A percentile compares a stretch with the other conserved stretches of the same genome.
phyloP scores from a whole-genome alignment of 2,888 invertebrate species.

The Ceratothoa steindachneri region DNA sequence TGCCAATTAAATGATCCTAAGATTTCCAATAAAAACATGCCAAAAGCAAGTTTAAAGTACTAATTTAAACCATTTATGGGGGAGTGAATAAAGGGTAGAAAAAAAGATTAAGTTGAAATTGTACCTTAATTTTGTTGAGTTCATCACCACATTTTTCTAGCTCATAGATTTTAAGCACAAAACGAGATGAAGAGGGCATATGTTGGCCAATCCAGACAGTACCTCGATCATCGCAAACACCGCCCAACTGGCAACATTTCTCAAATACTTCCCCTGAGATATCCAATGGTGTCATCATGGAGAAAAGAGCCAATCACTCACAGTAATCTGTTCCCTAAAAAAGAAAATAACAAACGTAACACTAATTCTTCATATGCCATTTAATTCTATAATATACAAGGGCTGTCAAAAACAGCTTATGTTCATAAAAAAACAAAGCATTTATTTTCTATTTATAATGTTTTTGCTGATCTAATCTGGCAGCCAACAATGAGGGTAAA shows the following conservation, averaged over 20 bases:
- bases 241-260: slow-evolving; percentile 24
- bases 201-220: slow-evolving; percentile 68
- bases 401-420: too few relatives aligned
- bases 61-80: too few relatives aligned
- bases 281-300: not conserved
- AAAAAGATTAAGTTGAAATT: too few relatives aligned
- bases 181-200: slow-evolving; percentile 63
- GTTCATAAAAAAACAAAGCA: too few relatives aligned
- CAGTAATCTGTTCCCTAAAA: not conserved
- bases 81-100: too few relatives aligned
- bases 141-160: slow-evolving; percentile 67
- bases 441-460: too few relatives aligned
- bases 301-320: not conserved
- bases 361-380: not conserved
- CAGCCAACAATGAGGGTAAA: not conserved
- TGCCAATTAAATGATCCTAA: too few relatives aligned
- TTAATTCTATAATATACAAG: not conserved
- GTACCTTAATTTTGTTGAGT: slow-evolving; percentile 56
- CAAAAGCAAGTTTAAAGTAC: too few relatives aligned
- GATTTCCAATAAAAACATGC: too few relatives aligned
- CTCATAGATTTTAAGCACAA: slow-evolving; percentile 71
- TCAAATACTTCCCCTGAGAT: not conserved
- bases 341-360: not conserved
- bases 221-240: slow-evolving; percentile 62
- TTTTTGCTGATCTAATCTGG: not conserved